A percentile compares a stretch with the other conserved stretches of the same genome.
Conservation (phyloP, 2,113 vertebrate species). For the Psilopogon haemacephalus region DNA sequence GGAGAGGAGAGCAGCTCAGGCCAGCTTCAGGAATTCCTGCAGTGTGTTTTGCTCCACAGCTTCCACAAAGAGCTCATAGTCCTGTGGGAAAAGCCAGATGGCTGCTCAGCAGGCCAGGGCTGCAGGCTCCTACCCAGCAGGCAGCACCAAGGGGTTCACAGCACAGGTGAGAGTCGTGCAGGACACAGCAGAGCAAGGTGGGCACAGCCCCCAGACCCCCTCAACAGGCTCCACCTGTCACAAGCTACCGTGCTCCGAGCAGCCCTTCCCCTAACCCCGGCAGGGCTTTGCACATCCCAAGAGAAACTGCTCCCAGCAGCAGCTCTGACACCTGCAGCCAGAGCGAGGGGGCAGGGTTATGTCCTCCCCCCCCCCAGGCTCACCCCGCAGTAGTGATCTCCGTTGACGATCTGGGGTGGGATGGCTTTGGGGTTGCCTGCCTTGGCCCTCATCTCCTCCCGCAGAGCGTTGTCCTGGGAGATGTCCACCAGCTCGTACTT, state of each 20-base stretch:
- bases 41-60: constrained; percentile 91
- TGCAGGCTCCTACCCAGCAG: fast-evolving
- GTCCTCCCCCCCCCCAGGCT: constrained; percentile 9
- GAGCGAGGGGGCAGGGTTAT: fast-evolving
- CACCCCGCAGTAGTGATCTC: constrained; percentile 95
- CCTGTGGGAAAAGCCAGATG: constrained; percentile 65
- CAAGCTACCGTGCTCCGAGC: fast-evolving
- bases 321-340: fast-evolving
- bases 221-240: fast-evolving
- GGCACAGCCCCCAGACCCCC: not conserved
- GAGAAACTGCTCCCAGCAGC: fast-evolving
- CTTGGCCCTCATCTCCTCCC: constrained; percentile 91
- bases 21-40: constrained; percentile 92
- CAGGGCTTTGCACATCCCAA: fast-evolving
- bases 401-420: constrained; percentile 94
- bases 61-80: constrained; percentile 90
- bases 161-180: not conserved
- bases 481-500: constrained; percentile 91
- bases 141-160: not conserved
- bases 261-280: fast-evolving
- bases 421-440: constrained; percentile 87
- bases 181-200: not conserved
- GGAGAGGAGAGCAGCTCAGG: constrained; percentile 69
- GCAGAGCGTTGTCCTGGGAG: constrained; percentile 85
- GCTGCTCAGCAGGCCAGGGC: not conserved